phyloP scores from a whole-genome alignment of 2,888 invertebrate genomes.

The Thera obeliscata region DNA sequence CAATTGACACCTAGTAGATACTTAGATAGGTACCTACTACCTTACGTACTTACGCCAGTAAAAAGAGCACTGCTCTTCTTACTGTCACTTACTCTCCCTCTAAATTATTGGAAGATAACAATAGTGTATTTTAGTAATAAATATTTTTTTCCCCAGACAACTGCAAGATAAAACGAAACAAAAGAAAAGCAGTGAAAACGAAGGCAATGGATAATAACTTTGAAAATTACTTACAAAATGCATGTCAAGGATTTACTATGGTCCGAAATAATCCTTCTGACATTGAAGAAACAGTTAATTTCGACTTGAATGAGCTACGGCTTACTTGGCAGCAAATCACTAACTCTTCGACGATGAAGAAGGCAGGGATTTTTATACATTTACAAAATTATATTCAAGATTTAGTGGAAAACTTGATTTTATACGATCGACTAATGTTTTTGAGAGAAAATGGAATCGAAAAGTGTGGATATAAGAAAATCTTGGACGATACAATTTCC shows the following conservation, averaged over 20 bases:
- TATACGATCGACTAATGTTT: slow-evolving; percentile 69
- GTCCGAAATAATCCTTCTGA: slow-evolving; percentile 34
- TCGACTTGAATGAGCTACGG: slow-evolving; percentile 56
- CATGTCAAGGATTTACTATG: slow-evolving; percentile 59
- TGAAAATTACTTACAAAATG: slow-evolving; percentile 61
- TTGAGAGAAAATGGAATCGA: slow-evolving; percentile 64
- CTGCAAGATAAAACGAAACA: slow-evolving; percentile 69
- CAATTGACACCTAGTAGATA: too few relatives aligned
- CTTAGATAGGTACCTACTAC: too few relatives aligned
- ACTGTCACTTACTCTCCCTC: too few relatives aligned
- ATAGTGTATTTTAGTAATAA: not conserved
- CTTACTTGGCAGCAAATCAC: slow-evolving; percentile 61
- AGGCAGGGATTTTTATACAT: slow-evolving; percentile 65
- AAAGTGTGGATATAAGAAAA: slow-evolving; percentile 76
- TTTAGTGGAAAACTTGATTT: slow-evolving; percentile 68
- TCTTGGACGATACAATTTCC: slow-evolving; percentile 86
- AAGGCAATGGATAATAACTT: slow-evolving; percentile 61
- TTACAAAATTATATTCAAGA: slow-evolving; percentile 70
- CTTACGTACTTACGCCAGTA: too few relatives aligned
- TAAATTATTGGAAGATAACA: too few relatives aligned
- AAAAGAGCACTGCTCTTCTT: too few relatives aligned
- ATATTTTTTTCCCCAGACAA: slow-evolving; percentile 69
- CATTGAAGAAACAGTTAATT: slow-evolving; percentile 34
- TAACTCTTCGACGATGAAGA: slow-evolving; percentile 49
- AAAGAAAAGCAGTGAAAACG: slow-evolving; percentile 70